Evolutionary conservation across 2,113 vertebrate species (phyloP).

Genomic region (Lathamus discolor): DNA sequence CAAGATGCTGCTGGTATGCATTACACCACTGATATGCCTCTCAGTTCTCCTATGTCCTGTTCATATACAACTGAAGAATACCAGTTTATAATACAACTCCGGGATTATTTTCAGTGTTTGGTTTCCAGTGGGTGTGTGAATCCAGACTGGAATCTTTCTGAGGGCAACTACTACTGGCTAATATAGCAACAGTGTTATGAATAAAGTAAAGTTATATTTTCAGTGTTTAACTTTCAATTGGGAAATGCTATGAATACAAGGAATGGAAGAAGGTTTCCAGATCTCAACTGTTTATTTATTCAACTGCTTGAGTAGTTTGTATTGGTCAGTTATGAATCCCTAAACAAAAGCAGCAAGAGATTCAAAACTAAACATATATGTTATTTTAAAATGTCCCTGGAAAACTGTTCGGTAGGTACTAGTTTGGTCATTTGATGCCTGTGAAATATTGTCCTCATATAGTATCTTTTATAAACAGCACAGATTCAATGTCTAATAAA

Average conservation of each 20-base stretch:
- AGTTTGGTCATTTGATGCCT: neutral
- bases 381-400: neutral
- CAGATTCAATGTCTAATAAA: neutral
- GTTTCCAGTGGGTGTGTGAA: neutral
- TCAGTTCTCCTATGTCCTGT: neutral
- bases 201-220: neutral
- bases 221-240: neutral
- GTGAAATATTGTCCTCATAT: neutral
- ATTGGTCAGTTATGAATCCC: neutral
- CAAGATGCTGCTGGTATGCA: neutral
- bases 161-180: neutral
- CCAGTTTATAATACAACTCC: neutral
- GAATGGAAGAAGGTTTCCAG: neutral
- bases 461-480: neutral
- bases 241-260: neutral
- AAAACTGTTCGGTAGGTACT: neutral
- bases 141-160: neutral
- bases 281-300: neutral
- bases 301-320: neutral
- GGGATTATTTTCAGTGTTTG: neutral
- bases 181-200: neutral
- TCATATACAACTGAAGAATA: neutral
- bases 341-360: neutral
- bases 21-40: neutral
- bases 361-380: neutral